These are phyloP conservation scores for Odocoileus hemionus DNA, from an alignment of 2,113 vertebrate genomes.

Conservation along the genomic window DNA sequence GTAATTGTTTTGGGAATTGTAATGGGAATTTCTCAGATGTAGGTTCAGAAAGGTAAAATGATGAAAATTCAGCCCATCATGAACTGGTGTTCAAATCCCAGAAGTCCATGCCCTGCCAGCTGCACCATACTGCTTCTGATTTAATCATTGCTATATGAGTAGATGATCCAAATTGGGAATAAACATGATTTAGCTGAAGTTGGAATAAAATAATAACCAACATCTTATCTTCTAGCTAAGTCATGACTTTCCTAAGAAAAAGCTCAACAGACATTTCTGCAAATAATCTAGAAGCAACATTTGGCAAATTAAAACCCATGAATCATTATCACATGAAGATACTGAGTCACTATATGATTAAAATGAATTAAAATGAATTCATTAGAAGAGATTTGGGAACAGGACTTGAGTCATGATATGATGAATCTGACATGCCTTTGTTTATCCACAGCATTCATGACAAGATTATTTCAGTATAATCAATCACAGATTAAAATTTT, in stretches of 20 bases:
- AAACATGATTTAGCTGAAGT: slow-evolving; percentile 6
- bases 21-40: neutral
- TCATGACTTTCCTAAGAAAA: slow-evolving; percentile 55
- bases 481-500: neutral
- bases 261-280: slow-evolving; percentile 27
- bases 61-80: neutral
- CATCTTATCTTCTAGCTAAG: neutral
- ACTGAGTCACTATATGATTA: slow-evolving; percentile 45
- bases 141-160: neutral
- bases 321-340: slow-evolving; percentile 56
- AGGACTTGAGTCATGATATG: slow-evolving; percentile 4
- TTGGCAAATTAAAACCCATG: slow-evolving; percentile 55
- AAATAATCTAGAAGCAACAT: slow-evolving; percentile 59
- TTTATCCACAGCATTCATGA: neutral
- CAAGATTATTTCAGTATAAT: neutral
- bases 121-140: neutral
- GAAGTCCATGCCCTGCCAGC: neutral
- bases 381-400: neutral
- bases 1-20: neutral
- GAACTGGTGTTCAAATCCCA: neutral
- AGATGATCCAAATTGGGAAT: slow-evolving; percentile 14
- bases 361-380: neutral
- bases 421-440: neutral
- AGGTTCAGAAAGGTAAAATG: slow-evolving; percentile 4
- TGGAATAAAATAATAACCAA: slow-evolving; percentile 30